Evolutionary conservation across 1,140 invertebrate genomes (phyloP), one percentile per base, ranked within the genome.

Genomic region (Lamellibrachia luymesi): DNA sequence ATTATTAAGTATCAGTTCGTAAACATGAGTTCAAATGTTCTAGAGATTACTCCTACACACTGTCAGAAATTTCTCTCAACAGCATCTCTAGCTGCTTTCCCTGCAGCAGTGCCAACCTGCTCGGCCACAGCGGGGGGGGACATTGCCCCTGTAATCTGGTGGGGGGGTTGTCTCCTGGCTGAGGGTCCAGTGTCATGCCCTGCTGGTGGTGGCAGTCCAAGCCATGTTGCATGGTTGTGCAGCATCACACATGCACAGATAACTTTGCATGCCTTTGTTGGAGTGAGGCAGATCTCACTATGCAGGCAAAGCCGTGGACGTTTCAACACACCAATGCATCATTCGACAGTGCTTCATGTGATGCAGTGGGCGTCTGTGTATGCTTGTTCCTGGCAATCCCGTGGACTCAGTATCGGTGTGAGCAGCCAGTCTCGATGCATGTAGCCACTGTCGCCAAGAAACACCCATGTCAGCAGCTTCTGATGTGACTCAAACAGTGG

Each of bases 361-460:
- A 80, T 22, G 17, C 64, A 80, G 64, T 80, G 13, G 17, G 64
- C 64, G 25, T 80, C 64, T 22, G 64, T 91, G 91, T 91, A 91
- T n/a, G 91, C 91, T 25, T n/a, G 49, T 50, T 91, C 38, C 38
- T 38, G 38, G 38, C 38, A 38, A 38, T 38, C 91, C 91, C 6
- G 91, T 13, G 92, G 93, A n/a, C 92, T 93, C 13, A 50, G n/a
- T 50, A 90, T 27, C 25, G 92, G 93, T 6, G 93, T 93, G 56
- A 93, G 64, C 13, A 93, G 52, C 93, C 93, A 93, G 2, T 93
- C 93, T 8, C 91, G 50, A 2, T 80, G 27, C 92, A 92, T 93
- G 51, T 93, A 93, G 2, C 92, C 92, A 90, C 92, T 90, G 93
- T 93, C 93, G 38, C 92, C 93, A 91, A 93, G 50, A 17, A 93